phyloP scores from a whole-genome alignment of 2,113 vertebrate species.

The Antechinus stuartii region DNA sequence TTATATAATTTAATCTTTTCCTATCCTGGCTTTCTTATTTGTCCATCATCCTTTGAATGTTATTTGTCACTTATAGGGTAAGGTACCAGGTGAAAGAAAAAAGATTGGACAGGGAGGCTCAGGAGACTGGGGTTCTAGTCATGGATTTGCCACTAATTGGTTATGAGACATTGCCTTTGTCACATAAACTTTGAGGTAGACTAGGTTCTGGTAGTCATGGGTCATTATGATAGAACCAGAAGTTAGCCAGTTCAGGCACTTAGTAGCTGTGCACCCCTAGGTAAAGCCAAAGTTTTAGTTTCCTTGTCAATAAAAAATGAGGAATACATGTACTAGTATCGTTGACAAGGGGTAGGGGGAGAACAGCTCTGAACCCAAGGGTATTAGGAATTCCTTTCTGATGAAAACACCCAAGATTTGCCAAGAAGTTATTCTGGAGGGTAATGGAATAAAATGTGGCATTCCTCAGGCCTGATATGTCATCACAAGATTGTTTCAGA shows the following conservation, averaged over 20 bases:
- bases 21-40: neutral
- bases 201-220: neutral
- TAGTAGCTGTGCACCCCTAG: neutral
- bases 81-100: neutral
- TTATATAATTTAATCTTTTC: neutral
- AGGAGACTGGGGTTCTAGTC: neutral
- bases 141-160: neutral
- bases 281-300: neutral
- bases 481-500: neutral
- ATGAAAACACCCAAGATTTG: neutral
- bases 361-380: neutral
- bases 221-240: neutral
- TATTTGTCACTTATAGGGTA: neutral
- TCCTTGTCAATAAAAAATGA: neutral
- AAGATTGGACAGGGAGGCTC: neutral
- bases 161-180: neutral
- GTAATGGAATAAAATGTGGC: neutral
- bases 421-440: neutral
- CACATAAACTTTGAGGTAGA: neutral
- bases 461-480: neutral
- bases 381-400: neutral
- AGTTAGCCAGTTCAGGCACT: neutral
- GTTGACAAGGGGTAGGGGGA: neutral
- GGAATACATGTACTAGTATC: neutral
- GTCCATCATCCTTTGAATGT: neutral